Conservation (phyloP, 1,140 invertebrate species). For the Hylyphantes graminicola region DNA sequence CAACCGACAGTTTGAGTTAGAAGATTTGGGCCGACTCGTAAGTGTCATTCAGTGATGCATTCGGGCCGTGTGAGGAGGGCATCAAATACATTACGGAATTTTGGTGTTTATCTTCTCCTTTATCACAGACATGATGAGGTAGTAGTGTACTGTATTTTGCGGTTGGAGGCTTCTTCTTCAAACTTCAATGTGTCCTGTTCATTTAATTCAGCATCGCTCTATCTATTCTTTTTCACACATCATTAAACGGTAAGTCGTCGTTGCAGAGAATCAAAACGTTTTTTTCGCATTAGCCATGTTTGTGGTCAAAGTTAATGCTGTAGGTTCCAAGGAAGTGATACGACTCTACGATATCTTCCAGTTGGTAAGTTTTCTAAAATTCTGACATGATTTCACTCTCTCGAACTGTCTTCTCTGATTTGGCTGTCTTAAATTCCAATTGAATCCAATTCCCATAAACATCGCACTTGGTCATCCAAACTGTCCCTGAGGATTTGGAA, state of each 20-base stretch:
- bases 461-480: too few relatives aligned
- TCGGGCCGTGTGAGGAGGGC: too few relatives aligned
- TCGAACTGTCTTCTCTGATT: constrained; percentile 8
- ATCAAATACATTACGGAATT: constrained; percentile 33
- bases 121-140: constrained; percentile 27
- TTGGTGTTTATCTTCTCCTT: constrained; percentile 12
- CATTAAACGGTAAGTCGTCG: too few relatives aligned
- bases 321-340: constrained; percentile 16
- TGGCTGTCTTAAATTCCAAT: too few relatives aligned
- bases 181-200: too few relatives aligned
- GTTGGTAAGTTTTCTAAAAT: constrained; percentile 19
- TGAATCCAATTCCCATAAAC: too few relatives aligned
- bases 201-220: too few relatives aligned
- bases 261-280: too few relatives aligned
- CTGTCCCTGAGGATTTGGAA: neutral
- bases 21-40: constrained; percentile 28
- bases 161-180: too few relatives aligned
- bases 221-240: too few relatives aligned
- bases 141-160: neutral
- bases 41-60: constrained; percentile 38
- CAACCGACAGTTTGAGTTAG: neutral
- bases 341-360: constrained; percentile 20
- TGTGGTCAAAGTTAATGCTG: too few relatives aligned
- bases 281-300: constrained; percentile 13
- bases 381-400: constrained; percentile 8